Conservation (phyloP, 1,140 invertebrate genomes). For the Trichonephila clavata region DNA sequence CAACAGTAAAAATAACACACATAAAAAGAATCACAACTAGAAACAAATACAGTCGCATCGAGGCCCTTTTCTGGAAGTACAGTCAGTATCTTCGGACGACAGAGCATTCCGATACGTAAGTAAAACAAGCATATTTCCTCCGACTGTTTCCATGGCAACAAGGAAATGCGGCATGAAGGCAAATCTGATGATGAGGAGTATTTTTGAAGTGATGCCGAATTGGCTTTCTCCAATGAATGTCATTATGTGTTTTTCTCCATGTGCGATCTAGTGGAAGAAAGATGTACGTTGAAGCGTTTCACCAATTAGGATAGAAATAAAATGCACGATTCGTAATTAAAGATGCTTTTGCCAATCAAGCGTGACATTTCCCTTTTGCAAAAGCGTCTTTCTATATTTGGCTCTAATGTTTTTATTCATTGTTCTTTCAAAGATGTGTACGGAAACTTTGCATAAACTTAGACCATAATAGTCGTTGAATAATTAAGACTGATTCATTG, state of each 20-base stretch:
- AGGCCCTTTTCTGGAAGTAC: not conserved
- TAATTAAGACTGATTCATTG: too few species aligned
- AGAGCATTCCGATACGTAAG: not conserved
- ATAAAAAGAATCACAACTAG: not conserved
- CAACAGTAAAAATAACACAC: not conserved
- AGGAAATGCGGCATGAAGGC: not conserved
- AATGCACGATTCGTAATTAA: too few species aligned
- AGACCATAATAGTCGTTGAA: too few species aligned
- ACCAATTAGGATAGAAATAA: not conserved
- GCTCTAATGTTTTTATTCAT: too few species aligned
- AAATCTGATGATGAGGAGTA: not conserved
- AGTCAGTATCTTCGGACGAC: not conserved
- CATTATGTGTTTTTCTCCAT: not conserved
- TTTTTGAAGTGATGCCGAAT: not conserved
- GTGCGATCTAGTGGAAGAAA: not conserved
- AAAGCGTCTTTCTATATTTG: too few species aligned
- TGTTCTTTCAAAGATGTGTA: too few species aligned
- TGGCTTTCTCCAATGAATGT: not conserved
- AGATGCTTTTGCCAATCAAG: too few species aligned
- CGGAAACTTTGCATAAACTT: too few species aligned
- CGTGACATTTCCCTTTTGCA: too few species aligned
- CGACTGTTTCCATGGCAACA: not conserved
- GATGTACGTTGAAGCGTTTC: not conserved
- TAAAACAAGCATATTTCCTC: conserved; percentile 22
- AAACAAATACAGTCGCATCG: not conserved